Base-by-base conservation (phyloP, 2,113 vertebrate genomes). In the Empidonax traillii region DNA sequence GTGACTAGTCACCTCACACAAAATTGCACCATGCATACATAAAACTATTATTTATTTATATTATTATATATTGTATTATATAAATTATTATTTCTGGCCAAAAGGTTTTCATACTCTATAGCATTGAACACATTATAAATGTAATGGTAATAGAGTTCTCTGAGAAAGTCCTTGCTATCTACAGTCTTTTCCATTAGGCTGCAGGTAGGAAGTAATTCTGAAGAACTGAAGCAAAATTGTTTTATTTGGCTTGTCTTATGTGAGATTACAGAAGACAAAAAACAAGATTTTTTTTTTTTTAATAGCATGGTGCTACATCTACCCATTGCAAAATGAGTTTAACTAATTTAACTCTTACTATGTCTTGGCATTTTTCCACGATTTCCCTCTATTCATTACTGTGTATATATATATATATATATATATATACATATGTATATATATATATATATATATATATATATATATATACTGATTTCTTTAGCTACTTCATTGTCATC, bases 211-310 rank as follows among this genome's bases (percentile, higher is more conserved):
- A 83, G 49, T 47, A 80, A 55, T 80, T 86, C 62, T 76, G 55
- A 85, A 68, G 71, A 73, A 63, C 39, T 77, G 37, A 94, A 88
- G 21, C 7, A 86, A 74, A 86, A 71, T 47, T 33, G 6, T 44
- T 90, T 87, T 86, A 62, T 62, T 80, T 92, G 44, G 8, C 33
- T 93, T 82, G 58, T 62, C 5, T 76, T 90, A 21, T 55, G 30
- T 28, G 43, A 86, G 35, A 30, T 25, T 19, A 66, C 22, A 76
- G 24, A 73, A 85, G 91, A 71, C 8, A 91, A 78, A 74, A 44
- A 2, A 0, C 0, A 1, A 14, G 18, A 5, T 14, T 7, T 33
- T 20, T 51, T 65, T 28, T 87, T 69, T 81, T 35, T 83, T 39
- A 58, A 21, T 63, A 55, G 8, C 12, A 46, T 25, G 16, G 28